Evolutionary conservation across 2,113 vertebrate genomes (phyloP).

Genomic region (Arvicanthis niloticus): DNA sequence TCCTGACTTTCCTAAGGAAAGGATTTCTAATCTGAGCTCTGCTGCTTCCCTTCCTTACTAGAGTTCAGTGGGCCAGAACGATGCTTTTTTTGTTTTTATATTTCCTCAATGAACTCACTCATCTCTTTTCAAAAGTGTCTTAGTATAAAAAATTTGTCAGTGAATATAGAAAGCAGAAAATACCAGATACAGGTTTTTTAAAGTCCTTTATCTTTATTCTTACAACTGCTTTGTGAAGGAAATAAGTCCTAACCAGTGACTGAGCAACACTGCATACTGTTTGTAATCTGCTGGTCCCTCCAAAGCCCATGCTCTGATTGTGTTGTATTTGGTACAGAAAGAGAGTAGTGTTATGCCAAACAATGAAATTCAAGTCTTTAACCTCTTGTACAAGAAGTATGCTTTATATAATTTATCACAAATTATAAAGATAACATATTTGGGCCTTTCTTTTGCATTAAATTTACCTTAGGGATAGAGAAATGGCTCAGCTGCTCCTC

Average conservation of each 20-base stretch:
- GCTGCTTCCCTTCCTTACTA: not conserved
- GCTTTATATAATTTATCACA: slow-evolving; percentile 5
- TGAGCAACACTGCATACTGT: not conserved
- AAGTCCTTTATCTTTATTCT: not conserved
- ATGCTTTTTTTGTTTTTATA: slow-evolving; percentile 4
- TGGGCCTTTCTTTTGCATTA: slow-evolving; percentile 4
- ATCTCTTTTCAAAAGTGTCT: slow-evolving; percentile 13
- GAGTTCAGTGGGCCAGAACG: not conserved
- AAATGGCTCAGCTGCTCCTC: not conserved
- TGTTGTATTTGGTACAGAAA: not conserved
- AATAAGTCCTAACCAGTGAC: not conserved
- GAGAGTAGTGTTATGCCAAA: not conserved
- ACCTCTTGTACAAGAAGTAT: not conserved
- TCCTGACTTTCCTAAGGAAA: not conserved
- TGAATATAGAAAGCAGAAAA: not conserved
- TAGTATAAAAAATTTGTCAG: not conserved
- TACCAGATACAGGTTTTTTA: too few species aligned
- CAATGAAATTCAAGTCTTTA: not conserved
- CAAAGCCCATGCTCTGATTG: not conserved
- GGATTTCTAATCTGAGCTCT: not conserved
- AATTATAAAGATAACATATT: slow-evolving; percentile 9
- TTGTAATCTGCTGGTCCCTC: not conserved
- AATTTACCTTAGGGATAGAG: not conserved
- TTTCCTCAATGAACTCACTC: not conserved
- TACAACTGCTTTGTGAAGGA: not conserved